These are phyloP conservation scores for Tetheella fluctuosa DNA, from an alignment of 2,888 invertebrate species.

Conservation along the genomic window DNA sequence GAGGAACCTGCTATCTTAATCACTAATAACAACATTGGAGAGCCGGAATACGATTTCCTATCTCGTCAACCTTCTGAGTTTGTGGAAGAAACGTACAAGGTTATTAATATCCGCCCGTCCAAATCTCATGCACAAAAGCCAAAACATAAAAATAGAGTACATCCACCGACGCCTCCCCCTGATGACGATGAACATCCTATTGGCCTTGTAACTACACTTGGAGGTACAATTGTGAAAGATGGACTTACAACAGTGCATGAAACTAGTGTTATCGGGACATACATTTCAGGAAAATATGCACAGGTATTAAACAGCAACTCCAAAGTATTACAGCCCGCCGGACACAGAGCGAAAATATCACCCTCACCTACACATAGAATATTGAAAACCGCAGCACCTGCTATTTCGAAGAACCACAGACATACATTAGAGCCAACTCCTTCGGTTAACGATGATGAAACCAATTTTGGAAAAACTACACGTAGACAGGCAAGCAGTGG, in stretches of 20 bases:
- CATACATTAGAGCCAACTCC: conserved; percentile 87
- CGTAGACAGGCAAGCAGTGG: conserved; percentile 80
- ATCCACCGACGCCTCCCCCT: conserved; percentile 71
- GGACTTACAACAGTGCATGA: conserved; percentile 93
- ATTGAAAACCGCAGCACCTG: conserved; percentile 90
- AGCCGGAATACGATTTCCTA: conserved; percentile 93
- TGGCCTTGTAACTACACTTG: conserved; percentile 92
- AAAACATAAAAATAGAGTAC: conserved; percentile 73
- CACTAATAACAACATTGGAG: conserved; percentile 89
- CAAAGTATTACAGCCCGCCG: conserved; percentile 80
- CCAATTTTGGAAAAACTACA: conserved; percentile 79
- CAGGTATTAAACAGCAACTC: conserved; percentile 94
- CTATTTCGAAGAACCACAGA: conserved; percentile 79
- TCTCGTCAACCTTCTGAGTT: conserved; percentile 93
- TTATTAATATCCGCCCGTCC: conserved; percentile 91
- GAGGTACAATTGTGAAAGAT: conserved; percentile 92
- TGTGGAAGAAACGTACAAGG: conserved; percentile 93
- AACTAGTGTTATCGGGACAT: conserved; percentile 95
- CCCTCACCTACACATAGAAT: conserved; percentile 88
- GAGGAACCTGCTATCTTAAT: conserved; percentile 85
- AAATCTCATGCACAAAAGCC: conserved; percentile 79
- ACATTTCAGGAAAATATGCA: conserved; percentile 94
- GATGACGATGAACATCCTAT: conserved; percentile 88
- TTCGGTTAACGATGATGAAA: conserved; percentile 85
- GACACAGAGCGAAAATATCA: conserved; percentile 86